These are phyloP conservation scores for Opisthocomus hoazin DNA, from an alignment of 2,113 vertebrate species.

Conservation along the genomic window DNA sequence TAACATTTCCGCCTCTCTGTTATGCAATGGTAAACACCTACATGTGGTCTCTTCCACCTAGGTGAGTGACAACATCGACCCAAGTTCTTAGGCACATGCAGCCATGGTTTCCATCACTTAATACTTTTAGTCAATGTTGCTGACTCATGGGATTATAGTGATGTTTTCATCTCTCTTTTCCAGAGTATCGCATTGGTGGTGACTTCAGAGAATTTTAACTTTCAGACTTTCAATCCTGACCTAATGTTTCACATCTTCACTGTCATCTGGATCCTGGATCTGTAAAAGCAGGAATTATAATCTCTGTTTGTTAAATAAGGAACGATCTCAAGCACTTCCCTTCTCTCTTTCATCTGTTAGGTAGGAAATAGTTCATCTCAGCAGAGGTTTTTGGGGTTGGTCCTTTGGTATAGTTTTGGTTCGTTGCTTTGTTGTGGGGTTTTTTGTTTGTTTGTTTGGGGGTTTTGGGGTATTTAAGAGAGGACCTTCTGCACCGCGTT, in stretches of 20 bases:
- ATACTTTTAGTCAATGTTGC: neutral
- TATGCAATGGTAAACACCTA: neutral
- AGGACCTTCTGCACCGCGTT: neutral
- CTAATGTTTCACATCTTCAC: neutral
- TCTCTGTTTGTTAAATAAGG: neutral
- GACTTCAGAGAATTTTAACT: neutral
- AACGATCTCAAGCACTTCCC: neutral
- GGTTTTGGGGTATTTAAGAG: neutral
- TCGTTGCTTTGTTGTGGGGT: neutral
- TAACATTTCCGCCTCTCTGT: neutral
- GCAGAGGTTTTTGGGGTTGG: neutral
- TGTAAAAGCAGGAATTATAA: neutral
- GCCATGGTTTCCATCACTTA: neutral
- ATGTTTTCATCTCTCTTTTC: neutral
- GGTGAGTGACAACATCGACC: neutral
- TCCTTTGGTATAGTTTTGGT: too few species aligned
- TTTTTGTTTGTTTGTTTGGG: neutral
- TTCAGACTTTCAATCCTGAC: neutral
- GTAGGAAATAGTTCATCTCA: neutral
- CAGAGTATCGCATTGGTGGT: neutral
- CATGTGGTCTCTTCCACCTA: neutral
- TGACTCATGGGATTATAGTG: neutral
- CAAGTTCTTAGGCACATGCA: neutral
- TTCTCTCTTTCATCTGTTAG: neutral
- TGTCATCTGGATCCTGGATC: neutral